Conservation (phyloP, 1,140 invertebrate species). For the Pteromalus puparum region DNA sequence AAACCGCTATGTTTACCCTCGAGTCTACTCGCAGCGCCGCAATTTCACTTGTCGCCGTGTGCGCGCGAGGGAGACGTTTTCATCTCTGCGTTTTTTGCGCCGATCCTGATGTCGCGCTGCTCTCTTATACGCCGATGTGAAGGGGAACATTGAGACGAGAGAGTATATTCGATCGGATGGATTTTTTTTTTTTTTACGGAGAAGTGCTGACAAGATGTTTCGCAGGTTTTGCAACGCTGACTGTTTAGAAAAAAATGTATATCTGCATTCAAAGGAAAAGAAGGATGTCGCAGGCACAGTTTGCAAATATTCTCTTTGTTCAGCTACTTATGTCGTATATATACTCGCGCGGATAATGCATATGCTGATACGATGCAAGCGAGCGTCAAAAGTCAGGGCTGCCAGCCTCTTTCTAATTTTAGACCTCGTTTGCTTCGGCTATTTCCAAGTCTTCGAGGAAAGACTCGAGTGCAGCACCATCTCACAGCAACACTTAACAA, state of each 20-base stretch:
- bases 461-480: background rate
- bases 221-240: no score
- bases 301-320: no score
- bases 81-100: background rate
- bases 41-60: background rate
- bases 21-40: background rate
- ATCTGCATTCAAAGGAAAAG: no score
- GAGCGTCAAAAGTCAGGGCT: background rate
- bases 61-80: background rate
- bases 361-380: no score
- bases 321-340: background rate
- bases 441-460: background rate
- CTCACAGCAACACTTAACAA: background rate
- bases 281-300: no score
- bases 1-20: conserved; percentile 12
- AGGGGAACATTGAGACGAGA: no score
- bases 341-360: background rate
- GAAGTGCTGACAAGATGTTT: no score
- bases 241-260: no score
- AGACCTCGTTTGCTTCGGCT: background rate
- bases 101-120: background rate
- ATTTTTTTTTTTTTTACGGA: no score
- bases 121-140: background rate
- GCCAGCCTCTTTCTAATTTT: background rate
- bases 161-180: no score